Base-by-base conservation (phyloP, 2,797 vertebrate genomes). In the Streptopelia turtur region DNA sequence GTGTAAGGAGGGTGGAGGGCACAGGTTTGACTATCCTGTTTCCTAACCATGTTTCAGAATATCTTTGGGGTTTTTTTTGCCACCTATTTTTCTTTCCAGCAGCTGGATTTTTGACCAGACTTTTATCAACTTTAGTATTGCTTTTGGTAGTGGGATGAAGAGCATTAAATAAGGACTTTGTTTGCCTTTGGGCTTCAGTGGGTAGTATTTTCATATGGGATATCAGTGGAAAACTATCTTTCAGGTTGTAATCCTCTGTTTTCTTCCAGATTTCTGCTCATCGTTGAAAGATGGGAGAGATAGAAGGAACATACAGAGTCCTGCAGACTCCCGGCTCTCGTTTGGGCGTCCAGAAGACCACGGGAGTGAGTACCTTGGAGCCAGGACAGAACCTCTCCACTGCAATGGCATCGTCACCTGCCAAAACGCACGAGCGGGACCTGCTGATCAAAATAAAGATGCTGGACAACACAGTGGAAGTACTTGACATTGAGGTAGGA, bases 331-430 rank as follows among this genome's bases (percentile, higher is more conserved):
- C 99, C 0, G 99, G 98, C 56, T 98, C 98, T 31, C 98, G 99
- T 81, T 97, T 99, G 91, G 98, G 99, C 7, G 96, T 97, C 84
- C 98, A 98, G 97, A 98, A 98, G 92, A 98, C 97, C 1, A 70
- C 97, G 1, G 99, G 99, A 25, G 98, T 99, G 95, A 99, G 99
- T 91, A 99, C 99, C 6, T 87, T 99, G 95, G 99, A 99, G 94
- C 98, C 98, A 0, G 98, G 98, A 47, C 98, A 99, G 96, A 98
- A 97, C 77, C 98, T 99, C 39, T 94, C 97, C n/a, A 93, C 93
- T 18, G 97, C 97, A 66, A 94, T 98, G 95, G 96, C 96, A 5
- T 72, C 70, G 1, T 49, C 91, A 1, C 96, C 97, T 30, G 77
- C 96, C 95, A 98, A 93, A 94, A 93, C 61, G 13, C 98, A 97